Evolutionary conservation across 2,888 invertebrate genomes (phyloP), one percentile per base, ranked within the genome.

Genomic region (Thereva nobilitata): DNA sequence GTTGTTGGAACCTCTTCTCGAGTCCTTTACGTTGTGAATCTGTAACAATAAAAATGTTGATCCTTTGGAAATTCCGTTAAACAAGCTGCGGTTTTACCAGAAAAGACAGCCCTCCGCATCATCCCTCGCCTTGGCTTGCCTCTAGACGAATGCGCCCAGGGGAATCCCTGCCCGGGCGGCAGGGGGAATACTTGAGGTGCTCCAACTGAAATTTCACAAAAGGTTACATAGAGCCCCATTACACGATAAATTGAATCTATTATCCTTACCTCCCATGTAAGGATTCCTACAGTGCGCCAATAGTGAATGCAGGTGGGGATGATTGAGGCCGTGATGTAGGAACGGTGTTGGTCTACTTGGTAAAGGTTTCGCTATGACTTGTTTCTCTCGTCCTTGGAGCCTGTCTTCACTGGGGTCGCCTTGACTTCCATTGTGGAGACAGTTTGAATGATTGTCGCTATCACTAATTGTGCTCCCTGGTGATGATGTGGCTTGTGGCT

Each of bases 41-140:
- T 80, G 80, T 77, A 68, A 23, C 23, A 23, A 23, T 23, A 23
- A 23, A 23, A 23, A 23, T 23, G 23, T 23, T 23, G 23, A 23
- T 23, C 23, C 23, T 23, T 61, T 45, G 47, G 6, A 34, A 23
- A 57, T 9, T 38, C 35, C 49, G 49, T 59, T 57, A 23, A 8
- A 34, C 6, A 23, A 23, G 23, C 42, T 35, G 8, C n/a, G 10
- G 67, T 78, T 23, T 70, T 74, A 81, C 81, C 81, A 3, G 93
- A 93, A 86, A 98, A 98, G 47, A 98, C 98, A 0, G 98, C 97
- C 45, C 98, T 84, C 47, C 97, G 84, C 91, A 97, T 93, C 97
- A 97, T 97, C 1, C 97, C 97, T 5, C 97, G 85, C 0, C 97
- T 86, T 0, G 97, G 97, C 78, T 97, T 95, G 76, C 95, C 94